Evolutionary conservation across 2,113 vertebrate genomes (phyloP).

Genomic region (Podiceps cristatus): DNA sequence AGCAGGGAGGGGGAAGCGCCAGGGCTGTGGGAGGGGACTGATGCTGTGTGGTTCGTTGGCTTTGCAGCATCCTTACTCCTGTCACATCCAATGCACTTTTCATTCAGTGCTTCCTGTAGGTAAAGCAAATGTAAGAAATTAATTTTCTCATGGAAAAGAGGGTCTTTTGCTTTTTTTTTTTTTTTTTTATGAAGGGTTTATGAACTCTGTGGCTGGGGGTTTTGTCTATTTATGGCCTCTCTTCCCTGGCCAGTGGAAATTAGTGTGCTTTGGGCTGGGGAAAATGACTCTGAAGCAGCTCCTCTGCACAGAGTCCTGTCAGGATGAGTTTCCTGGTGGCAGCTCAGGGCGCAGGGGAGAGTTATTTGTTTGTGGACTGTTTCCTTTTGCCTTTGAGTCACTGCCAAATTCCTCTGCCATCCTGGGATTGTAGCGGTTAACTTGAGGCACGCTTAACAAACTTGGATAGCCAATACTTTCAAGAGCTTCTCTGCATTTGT

Average conservation of each 20-base stretch:
- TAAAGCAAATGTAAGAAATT: not conserved
- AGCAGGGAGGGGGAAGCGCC: not conserved
- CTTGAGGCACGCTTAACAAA: not conserved
- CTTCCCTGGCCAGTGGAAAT: not conserved
- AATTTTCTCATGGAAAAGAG: not conserved
- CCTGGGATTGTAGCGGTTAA: not conserved
- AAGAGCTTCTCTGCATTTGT: conserved; percentile 38
- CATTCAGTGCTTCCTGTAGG: not conserved
- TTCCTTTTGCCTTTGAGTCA: not conserved
- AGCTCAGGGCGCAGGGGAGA: not conserved
- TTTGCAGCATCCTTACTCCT: not conserved
- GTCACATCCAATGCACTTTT: accelerated
- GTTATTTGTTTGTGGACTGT: not conserved
- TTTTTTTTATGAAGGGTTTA: not conserved
- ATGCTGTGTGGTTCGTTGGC: accelerated
- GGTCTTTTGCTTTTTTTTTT: not conserved
- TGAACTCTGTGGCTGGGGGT: not conserved
- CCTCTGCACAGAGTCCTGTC: not conserved
- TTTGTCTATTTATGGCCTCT: not conserved
- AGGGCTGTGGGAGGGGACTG: accelerated
- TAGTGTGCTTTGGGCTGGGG: not conserved
- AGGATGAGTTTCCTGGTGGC: not conserved
- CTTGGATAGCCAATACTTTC: not conserved
- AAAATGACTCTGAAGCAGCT: not conserved
- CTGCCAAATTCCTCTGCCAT: not conserved